Base-by-base conservation (phyloP, 2,797 vertebrate species). In the Pogoniulus pusillus region DNA sequence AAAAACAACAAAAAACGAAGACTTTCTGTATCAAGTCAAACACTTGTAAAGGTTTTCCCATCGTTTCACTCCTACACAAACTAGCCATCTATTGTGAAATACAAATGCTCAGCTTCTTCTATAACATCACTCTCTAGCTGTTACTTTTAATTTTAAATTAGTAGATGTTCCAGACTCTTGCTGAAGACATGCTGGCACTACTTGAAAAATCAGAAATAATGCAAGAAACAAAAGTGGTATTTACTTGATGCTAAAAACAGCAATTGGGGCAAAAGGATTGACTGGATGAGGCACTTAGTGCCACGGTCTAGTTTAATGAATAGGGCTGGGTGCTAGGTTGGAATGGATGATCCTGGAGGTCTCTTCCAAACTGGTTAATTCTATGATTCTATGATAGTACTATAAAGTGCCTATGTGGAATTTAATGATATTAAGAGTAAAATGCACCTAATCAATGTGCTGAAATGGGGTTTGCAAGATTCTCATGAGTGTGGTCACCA, bases 381-480 rank as follows among this genome's bases (percentile, higher is more conserved):
- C n/a, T n/a, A n/a, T n/a, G n/a, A n/a, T n/a, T n/a, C n/a, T n/a
- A n/a, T n/a, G n/a, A 77, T 89, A 75, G 55, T 75, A 74, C 65
- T 90, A 64, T 60, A 12, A 79, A 72, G 12, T 82, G 94, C 91
- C 94, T 91, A 47, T 54, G 29, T 69, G 66, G 47, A 11, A 26
- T 97, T 94, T 82, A 93, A 94, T 82, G 81, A 35, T 92, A 82
- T 55, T 90, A 87, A 89, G 94, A 95, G 93, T 92, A 59, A 94
- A 95, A 93, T 68, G 53, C 92, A 87, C 83, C 81, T 95, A 93
- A 95, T 94, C 47, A 72, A 41, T 57, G 82, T 88, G 91, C 82
- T 93, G 85, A 79, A 66, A 72, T 34, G 27, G 77, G 80, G 89
- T 94, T 89, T 95, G 90, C 80, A 77, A 63, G 87, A 84, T 94